Percentiles rank a stretch among this genome's conserved stretches.
Evolutionary conservation across 2,888 invertebrate genomes (phyloP).

Genomic region (Epinotia bilunana): DNA sequence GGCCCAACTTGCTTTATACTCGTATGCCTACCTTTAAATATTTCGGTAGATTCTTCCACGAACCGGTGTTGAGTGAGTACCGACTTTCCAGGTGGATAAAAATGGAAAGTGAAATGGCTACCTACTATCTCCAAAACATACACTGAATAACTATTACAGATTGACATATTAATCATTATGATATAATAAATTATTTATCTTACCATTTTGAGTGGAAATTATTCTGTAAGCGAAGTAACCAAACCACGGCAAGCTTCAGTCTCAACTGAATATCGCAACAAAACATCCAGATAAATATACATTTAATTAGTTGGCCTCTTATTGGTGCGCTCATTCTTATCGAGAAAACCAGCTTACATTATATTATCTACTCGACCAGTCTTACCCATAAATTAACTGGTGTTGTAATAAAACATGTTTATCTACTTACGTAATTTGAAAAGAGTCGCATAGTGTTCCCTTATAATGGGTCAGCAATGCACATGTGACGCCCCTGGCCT

Average conservation of each 20-base stretch:
- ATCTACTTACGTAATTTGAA: no score
- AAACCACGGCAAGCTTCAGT: background rate
- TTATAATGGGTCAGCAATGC: no score
- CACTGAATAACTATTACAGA: no score
- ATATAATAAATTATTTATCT: slow-evolving; percentile 9
- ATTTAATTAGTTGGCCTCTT: slow-evolving; percentile 6
- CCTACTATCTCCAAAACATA: no score
- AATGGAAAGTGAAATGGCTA: no score
- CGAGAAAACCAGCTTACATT: slow-evolving; percentile 17
- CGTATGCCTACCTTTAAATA: no score
- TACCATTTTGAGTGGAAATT: slow-evolving; percentile 37
- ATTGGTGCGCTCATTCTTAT: slow-evolving; percentile 23
- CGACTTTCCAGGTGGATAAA: no score
- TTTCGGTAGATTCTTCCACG: no score
- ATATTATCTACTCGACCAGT: slow-evolving; percentile 11
- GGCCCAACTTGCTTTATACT: no score
- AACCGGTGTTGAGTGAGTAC: no score
- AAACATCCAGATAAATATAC: slow-evolving; percentile 10
- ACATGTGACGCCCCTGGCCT: no score
- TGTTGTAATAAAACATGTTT: slow-evolving; percentile 8
- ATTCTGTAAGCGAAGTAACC: background rate
- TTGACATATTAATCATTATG: background rate
- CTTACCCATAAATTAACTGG: background rate
- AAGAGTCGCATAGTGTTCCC: no score
- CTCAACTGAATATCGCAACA: slow-evolving; percentile 9